Conservation (phyloP, 2,888 invertebrate genomes). For the Caenorhabditis sp. region DNA sequence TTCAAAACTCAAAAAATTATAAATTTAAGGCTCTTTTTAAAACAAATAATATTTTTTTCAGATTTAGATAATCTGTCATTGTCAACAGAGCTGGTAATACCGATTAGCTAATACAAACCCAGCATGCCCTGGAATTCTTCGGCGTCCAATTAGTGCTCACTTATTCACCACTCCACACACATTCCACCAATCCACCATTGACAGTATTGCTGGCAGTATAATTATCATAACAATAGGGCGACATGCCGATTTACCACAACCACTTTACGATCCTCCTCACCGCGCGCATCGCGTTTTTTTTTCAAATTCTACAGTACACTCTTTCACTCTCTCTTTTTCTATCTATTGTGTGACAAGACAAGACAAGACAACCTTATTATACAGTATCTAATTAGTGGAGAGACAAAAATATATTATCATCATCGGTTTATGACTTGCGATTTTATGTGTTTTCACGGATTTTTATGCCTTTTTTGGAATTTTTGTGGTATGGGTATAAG, state of each 20-base stretch:
- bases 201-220: background rate
- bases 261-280: background rate
- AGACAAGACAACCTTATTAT: background rate
- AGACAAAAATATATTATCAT: background rate
- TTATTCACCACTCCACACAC: background rate
- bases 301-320: background rate
- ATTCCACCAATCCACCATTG: background rate
- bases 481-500: background rate
- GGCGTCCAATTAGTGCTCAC: too few relatives aligned
- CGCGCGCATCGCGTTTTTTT: background rate
- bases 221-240: background rate
- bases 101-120: too few relatives aligned
- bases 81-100: too few relatives aligned
- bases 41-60: too few relatives aligned
- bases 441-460: constrained; percentile 1
- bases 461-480: background rate
- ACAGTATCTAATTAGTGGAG: background rate
- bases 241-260: background rate
- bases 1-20: too few relatives aligned
- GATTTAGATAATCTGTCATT: too few relatives aligned
- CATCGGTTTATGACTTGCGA: background rate
- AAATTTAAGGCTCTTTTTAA: too few relatives aligned
- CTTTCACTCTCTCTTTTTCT: background rate
- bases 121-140: too few relatives aligned
- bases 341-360: background rate